A percentile compares a stretch with the other conserved stretches of the same genome.
Evolutionary conservation across 1,140 invertebrate species (phyloP).

Genomic region (Bombyx mandarina): DNA sequence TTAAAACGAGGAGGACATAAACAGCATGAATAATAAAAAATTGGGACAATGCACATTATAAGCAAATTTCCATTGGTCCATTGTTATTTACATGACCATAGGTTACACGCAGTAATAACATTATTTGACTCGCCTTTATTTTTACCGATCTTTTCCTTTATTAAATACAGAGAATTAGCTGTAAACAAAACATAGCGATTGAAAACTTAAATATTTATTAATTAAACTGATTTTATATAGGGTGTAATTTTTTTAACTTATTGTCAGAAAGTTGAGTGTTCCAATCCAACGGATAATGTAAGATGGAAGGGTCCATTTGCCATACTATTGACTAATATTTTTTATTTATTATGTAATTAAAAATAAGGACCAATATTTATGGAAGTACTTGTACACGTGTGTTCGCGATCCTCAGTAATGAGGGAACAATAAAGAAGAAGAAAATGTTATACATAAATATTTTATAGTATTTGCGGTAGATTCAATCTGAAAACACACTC

Average conservation of each 20-base stretch:
- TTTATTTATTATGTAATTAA: too few species aligned
- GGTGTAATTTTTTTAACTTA: background rate
- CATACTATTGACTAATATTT: background rate
- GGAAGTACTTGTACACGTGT: too few species aligned
- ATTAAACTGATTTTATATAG: background rate
- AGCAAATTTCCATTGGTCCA: background rate
- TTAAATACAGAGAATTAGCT: conserved; percentile 46
- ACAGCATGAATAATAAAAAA: conserved; percentile 2
- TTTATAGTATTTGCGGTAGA: too few species aligned
- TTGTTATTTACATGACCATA: too few species aligned
- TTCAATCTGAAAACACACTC: too few species aligned
- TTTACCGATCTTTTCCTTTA: conserved; percentile 47
- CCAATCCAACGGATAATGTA: background rate
- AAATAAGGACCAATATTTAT: too few species aligned
- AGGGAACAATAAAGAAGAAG: background rate
- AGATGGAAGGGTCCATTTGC: background rate
- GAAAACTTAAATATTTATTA: background rate
- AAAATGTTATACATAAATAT: background rate
- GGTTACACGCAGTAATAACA: too few species aligned
- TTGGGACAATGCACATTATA: conserved; percentile 1
- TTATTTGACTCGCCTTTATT: conserved; percentile 48
- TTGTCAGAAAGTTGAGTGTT: too few species aligned
- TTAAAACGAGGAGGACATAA: conserved; percentile 14
- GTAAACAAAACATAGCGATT: conserved; percentile 32
- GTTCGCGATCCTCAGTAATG: background rate